A percentile compares a stretch with the other conserved stretches of the same genome.
Conservation (phyloP, 2,797 vertebrate species). For the Yasuhikotakia modesta region DNA sequence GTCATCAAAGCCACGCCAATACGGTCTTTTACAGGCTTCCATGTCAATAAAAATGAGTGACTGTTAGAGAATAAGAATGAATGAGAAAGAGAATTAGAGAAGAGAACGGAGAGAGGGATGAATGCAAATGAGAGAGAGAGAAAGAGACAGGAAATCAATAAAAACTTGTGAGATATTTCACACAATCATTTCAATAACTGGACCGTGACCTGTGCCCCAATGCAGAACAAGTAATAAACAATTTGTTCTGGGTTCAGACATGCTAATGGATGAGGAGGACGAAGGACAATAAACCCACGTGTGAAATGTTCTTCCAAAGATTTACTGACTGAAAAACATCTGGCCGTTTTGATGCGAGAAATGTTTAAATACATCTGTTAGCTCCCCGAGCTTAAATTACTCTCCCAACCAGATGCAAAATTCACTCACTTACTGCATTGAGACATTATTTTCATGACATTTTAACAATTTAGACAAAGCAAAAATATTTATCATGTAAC, state of each 20-base stretch:
- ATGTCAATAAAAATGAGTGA: background rate
- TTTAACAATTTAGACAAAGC: constrained; percentile 2
- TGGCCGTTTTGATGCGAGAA: constrained; percentile 26
- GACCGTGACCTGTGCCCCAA: constrained; percentile 49
- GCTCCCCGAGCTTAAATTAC: background rate
- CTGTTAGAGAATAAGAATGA: constrained; percentile 12
- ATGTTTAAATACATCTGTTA: constrained; percentile 4
- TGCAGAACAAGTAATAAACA: constrained; percentile 35
- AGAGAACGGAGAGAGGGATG: constrained; percentile 19
- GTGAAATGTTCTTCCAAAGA: constrained; percentile 9
- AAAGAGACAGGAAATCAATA: constrained; percentile 49
- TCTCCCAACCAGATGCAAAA: background rate
- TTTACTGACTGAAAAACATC: background rate
- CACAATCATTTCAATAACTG: constrained; percentile 45
- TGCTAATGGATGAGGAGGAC: constrained; percentile 20
- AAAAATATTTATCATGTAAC: background rate
- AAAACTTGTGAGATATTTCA: constrained; percentile 30
- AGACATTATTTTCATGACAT: constrained; percentile 5
- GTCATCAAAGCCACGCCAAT: background rate
- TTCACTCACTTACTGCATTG: background rate
- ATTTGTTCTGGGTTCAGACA: constrained; percentile 26
- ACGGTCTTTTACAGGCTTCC: background rate
- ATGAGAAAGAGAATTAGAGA: background rate
- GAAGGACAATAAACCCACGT: constrained; percentile 28
- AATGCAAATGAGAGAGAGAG: constrained; percentile 34